Percentiles rank a stretch among this genome's conserved stretches.
phyloP scores from a whole-genome alignment of 2,797 vertebrate species.

The Alectoris magna region DNA sequence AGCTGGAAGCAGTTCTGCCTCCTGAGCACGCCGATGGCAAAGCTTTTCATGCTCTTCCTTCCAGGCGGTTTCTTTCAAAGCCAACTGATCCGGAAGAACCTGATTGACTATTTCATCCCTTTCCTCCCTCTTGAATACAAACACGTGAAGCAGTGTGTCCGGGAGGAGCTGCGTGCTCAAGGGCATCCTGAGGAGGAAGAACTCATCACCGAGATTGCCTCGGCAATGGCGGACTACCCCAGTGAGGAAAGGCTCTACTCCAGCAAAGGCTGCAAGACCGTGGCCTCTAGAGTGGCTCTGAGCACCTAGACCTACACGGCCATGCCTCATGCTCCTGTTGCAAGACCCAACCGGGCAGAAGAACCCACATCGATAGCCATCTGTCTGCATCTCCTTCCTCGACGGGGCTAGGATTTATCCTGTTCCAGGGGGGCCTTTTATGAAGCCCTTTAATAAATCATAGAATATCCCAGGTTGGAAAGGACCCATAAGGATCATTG shows the following conservation, averaged over 20 bases:
- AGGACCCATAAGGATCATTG: too few species aligned
- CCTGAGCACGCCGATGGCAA: accelerated
- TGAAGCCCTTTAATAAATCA: background rate
- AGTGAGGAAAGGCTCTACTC: constrained; percentile 84
- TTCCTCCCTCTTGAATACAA: constrained; percentile 88
- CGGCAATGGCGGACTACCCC: constrained; percentile 84
- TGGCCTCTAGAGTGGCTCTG: constrained; percentile 44
- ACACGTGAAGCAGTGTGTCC: constrained; percentile 83
- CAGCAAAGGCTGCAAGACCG: constrained; percentile 89
- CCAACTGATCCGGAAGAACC: constrained; percentile 86
- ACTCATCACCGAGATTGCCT: constrained; percentile 76
- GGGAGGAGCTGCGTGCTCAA: constrained; percentile 81
- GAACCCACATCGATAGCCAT: background rate
- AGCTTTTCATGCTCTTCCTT: background rate
- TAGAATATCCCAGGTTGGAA: too few species aligned
- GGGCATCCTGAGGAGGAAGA: background rate
- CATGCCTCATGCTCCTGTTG: accelerated
- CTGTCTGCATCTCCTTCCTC: background rate
- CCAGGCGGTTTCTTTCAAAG: constrained; percentile 88
- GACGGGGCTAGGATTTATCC: background rate
- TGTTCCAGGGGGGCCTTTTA: background rate
- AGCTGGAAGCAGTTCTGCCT: background rate
- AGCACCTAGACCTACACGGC: background rate
- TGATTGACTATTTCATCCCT: constrained; percentile 90
- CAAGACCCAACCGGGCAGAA: background rate